Percentiles rank a stretch among this genome's conserved stretches.
phyloP scores from a whole-genome alignment of 1,140 invertebrate genomes.

The Tenebrio molitor region DNA sequence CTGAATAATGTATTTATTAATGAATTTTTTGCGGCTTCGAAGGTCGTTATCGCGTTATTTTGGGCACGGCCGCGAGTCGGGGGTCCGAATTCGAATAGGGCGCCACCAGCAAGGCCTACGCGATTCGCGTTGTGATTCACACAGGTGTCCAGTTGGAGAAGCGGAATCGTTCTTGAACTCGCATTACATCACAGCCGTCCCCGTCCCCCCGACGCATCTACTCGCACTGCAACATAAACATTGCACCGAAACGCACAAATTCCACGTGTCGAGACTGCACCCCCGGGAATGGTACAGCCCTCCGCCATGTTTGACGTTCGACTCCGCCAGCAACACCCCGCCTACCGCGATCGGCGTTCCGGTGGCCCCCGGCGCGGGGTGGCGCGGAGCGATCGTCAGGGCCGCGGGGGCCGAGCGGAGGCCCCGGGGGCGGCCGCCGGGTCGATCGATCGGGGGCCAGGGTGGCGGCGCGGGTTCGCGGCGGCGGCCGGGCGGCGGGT shows the following conservation, averaged over 20 bases:
- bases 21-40: slow-evolving; percentile 3
- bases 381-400: too few species aligned
- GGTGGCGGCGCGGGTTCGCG: too few species aligned
- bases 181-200: slow-evolving; percentile 57
- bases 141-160: slow-evolving; percentile 59
- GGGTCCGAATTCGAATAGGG: slow-evolving; percentile 41
- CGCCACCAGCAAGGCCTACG: slow-evolving; percentile 44
- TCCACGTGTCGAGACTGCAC: slow-evolving; percentile 39
- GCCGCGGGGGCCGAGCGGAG: neutral
- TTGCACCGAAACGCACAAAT: slow-evolving; percentile 12
- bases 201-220: slow-evolving; percentile 37
- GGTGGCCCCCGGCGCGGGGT: neutral
- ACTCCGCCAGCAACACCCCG: slow-evolving; percentile 57
- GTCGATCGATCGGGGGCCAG: neutral
- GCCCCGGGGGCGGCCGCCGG: neutral
- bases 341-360: slow-evolving; percentile 59
- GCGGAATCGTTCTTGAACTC: slow-evolving; percentile 59
- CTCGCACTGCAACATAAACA: slow-evolving; percentile 49
- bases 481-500: too few species aligned
- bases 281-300: slow-evolving; percentile 58
- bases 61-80: neutral
- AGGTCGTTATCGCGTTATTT: slow-evolving; percentile 1
- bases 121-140: slow-evolving; percentile 55
- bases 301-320: slow-evolving; percentile 62
- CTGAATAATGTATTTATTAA: neutral